Evolutionary conservation across 2,113 vertebrate genomes (phyloP).

Genomic region (Monarcha castaneiventris): DNA sequence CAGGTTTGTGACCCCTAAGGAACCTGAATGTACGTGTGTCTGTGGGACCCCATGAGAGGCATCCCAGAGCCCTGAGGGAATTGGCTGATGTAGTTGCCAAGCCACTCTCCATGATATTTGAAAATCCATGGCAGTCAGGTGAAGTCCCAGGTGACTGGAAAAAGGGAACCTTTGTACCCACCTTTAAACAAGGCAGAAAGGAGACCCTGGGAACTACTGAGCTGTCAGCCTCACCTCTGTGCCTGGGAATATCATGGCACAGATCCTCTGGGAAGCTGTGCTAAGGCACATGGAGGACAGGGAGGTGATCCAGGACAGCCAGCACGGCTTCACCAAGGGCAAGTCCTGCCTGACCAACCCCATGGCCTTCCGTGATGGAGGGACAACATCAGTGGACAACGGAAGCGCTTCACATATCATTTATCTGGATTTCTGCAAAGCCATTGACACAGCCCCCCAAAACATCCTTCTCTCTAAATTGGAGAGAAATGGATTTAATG

Average conservation of each 20-base stretch:
- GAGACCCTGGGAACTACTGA: not conserved
- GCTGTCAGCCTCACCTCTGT: not conserved
- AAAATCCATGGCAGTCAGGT: not conserved
- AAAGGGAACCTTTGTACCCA: not conserved
- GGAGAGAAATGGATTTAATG: not conserved
- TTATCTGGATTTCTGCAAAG: not conserved
- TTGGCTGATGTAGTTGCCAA: not conserved
- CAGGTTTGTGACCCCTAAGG: not conserved
- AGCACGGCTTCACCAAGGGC: not conserved
- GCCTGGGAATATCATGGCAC: not conserved
- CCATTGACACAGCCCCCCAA: no score
- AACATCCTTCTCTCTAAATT: not conserved
- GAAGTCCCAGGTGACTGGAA: not conserved
- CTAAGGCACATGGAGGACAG: not conserved
- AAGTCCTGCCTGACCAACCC: not conserved
- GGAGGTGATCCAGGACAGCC: not conserved
- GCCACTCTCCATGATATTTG: accelerated
- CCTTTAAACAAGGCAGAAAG: not conserved
- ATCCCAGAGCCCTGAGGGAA: not conserved
- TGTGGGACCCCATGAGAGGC: not conserved
- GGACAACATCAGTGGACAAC: no score
- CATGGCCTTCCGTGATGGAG: not conserved
- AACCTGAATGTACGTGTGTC: not conserved
- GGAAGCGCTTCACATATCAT: not conserved
- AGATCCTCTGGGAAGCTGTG: not conserved